Evolutionary conservation across 1,140 invertebrate genomes (phyloP), one percentile per base, ranked within the genome.

Genomic region (Zaprionus vittiger): DNA sequence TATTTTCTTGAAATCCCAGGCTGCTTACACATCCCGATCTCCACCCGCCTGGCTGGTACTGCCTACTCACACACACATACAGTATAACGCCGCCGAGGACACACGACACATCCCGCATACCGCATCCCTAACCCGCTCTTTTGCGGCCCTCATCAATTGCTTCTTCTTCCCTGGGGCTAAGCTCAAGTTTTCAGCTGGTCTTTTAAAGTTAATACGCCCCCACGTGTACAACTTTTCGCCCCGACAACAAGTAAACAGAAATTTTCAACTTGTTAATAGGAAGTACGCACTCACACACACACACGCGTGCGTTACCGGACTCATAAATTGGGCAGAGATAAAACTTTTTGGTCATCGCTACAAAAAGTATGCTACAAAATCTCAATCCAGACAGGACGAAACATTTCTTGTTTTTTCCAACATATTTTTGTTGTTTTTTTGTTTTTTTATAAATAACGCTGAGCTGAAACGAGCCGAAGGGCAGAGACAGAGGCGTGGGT

Each of bases 1-100:
- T 85, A 77, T 80, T 82, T 82, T 80, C 77, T 80, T 80, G 69
- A 77, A 82, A 83, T 89, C 84, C 84, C 83, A 70, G 84, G 83
- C 79, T 79, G 64, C 41, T 24, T 28, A 22, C 65, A 22, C 59
- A 28, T 57, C 38, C 20, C 52, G 66, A 52, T 1, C 49, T 66
- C 4, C 47, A 12, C 28, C 26, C 20, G 3, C 11, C 34, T 28
- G 20, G 22, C 56, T 15, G n/a, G 41, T 41, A 2, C 38, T n/a
- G 34, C 47, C 47, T 37, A 52, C 61, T n/a, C 15, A 15, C 14
- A 38, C 20, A 17, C 54, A 17, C 5, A 56, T 57, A 74, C 54
- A 72, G 9, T 79, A 72, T 77, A 77, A 69, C 77, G 67, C 74
- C 79, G 60, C 61, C 73, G 89, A 89, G 84, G 84, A 89, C 84